Conservation (phyloP, 1,140 invertebrate genomes). For the Dolichoris vasculosae region DNA sequence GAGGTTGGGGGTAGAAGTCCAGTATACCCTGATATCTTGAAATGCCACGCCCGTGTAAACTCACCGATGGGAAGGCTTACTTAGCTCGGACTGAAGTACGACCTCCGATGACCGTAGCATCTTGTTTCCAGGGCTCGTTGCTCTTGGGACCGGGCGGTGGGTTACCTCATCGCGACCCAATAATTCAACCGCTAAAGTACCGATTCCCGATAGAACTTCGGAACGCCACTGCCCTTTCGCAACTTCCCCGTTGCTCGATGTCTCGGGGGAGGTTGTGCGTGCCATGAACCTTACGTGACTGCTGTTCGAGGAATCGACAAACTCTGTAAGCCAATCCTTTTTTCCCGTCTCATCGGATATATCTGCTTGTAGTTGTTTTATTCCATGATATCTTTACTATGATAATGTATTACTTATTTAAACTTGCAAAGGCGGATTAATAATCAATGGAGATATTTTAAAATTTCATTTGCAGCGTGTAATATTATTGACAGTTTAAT, state of each 20-base stretch:
- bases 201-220: constrained; percentile 12
- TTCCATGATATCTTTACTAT: no score
- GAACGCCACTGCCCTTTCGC: neutral
- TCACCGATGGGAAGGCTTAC: neutral
- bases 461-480: no score
- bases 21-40: neutral
- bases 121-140: neutral
- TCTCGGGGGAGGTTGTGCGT: neutral
- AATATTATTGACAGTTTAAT: no score
- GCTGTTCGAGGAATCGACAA: neutral
- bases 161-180: neutral
- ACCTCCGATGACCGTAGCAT: neutral
- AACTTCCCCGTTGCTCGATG: neutral
- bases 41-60: neutral
- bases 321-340: neutral
- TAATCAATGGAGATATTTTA: no score
- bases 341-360: no score
- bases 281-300: neutral
- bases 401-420: no score
- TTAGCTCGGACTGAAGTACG: neutral
- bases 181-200: constrained; percentile 9
- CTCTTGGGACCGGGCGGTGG: constrained; percentile 2
- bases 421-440: no score
- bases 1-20: neutral
- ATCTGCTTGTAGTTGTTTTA: no score